These are phyloP conservation scores for Ptyas mucosa DNA, from an alignment of 2,113 vertebrate species.

Conservation along the genomic window DNA sequence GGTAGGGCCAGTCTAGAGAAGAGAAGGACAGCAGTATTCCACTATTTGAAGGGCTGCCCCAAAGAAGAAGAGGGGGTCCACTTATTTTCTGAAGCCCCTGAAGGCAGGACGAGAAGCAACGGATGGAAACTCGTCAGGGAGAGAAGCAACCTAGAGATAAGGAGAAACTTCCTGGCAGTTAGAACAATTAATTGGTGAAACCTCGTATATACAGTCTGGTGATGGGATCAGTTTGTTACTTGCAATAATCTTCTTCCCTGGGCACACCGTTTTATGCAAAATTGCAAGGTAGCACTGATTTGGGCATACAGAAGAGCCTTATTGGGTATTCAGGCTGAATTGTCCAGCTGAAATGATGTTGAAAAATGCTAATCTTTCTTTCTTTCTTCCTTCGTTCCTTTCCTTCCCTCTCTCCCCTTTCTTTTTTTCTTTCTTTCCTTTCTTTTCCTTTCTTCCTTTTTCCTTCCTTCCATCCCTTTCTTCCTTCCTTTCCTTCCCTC, in stretches of 20 bases:
- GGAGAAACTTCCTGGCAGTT: too few species aligned
- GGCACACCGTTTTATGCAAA: neutral
- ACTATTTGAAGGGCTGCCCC: neutral
- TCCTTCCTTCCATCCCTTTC: too few species aligned
- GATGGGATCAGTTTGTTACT: neutral
- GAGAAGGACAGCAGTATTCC: accelerated
- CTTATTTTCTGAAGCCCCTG: neutral
- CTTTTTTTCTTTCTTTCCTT: too few species aligned
- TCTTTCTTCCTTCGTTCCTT: too few species aligned
- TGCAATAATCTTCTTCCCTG: neutral
- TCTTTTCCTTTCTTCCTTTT: too few species aligned
- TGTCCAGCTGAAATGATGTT: neutral
- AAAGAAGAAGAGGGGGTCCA: neutral
- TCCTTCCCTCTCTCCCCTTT: too few species aligned
- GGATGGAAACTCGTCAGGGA: neutral
- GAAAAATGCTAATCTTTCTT: neutral
- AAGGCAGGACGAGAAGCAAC: neutral
- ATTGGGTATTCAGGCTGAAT: neutral
- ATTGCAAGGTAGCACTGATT: neutral
- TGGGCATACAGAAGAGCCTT: neutral
- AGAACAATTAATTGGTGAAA: too few species aligned
- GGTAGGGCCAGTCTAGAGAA: too few species aligned
- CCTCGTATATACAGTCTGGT: too few species aligned
- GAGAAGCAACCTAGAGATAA: too few species aligned
- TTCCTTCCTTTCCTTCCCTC: neutral